Evolutionary conservation across 1,140 invertebrate genomes (phyloP).

Genomic region (Neodiprion virginianus): DNA sequence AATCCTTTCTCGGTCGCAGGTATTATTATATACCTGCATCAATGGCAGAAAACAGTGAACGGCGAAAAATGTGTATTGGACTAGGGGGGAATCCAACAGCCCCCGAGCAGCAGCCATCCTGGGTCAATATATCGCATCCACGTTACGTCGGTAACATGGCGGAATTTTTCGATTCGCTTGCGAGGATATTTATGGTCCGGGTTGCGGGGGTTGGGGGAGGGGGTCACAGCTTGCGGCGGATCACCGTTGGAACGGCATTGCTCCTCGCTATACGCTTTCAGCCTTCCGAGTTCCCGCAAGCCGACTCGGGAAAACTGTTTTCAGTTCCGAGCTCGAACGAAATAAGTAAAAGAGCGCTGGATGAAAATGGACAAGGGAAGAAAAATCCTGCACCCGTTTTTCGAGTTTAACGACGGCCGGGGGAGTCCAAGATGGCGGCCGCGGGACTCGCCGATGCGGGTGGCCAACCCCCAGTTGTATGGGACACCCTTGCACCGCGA

Average conservation of each 20-base stretch:
- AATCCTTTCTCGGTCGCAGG: background rate
- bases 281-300: too few relatives aligned
- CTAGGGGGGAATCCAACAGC: background rate
- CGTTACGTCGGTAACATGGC: slow-evolving; percentile 1
- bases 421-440: too few relatives aligned
- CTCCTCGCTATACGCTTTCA: background rate
- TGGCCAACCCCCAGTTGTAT: too few relatives aligned
- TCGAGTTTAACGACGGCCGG: too few relatives aligned
- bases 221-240: too few relatives aligned
- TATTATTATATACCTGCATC: background rate
- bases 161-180: background rate
- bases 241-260: background rate
- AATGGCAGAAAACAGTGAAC: background rate
- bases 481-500: too few relatives aligned
- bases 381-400: background rate
- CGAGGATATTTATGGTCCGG: background rate
- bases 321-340: too few relatives aligned
- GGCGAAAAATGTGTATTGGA: background rate
- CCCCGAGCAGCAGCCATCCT: background rate
- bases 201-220: background rate
- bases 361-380: background rate
- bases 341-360: background rate
- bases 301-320: too few relatives aligned
- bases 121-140: background rate
- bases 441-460: too few relatives aligned